Percentiles rank a stretch among this genome's conserved stretches.
Conservation (phyloP, 2,888 invertebrate species). For the Leucophenga montana region DNA sequence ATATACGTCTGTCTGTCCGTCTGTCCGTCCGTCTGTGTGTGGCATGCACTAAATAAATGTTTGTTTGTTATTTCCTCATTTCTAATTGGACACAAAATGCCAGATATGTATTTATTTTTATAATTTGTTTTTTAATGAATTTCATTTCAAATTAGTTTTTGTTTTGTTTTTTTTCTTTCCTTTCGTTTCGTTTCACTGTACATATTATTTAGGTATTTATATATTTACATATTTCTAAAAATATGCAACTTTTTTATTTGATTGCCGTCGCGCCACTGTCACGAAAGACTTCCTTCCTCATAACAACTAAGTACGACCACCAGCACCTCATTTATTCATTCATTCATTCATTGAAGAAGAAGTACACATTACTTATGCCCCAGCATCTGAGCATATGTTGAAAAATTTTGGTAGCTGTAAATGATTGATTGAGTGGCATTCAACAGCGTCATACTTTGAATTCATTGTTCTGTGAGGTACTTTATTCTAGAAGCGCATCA, state of each 20-base stretch:
- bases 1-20: neutral
- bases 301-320: neutral
- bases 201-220: no score
- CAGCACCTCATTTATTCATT: neutral
- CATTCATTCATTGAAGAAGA: neutral
- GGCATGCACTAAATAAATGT: neutral
- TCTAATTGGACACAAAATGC: no score
- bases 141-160: no score
- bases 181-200: no score
- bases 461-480: neutral
- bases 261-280: neutral
- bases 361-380: neutral
- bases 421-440: constrained; percentile 9
- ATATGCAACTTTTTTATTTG: neutral
- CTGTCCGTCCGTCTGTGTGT: neutral
- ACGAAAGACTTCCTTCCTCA: neutral
- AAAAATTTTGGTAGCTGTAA: no score
- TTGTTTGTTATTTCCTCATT: neutral
- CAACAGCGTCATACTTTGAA: neutral
- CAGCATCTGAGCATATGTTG: neutral
- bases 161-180: neutral
- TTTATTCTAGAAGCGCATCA: neutral
- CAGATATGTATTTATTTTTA: no score
- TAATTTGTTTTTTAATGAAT: no score
- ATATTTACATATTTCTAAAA: no score